Conservation (phyloP, 2,888 invertebrate genomes). For the Agrotis puta region DNA sequence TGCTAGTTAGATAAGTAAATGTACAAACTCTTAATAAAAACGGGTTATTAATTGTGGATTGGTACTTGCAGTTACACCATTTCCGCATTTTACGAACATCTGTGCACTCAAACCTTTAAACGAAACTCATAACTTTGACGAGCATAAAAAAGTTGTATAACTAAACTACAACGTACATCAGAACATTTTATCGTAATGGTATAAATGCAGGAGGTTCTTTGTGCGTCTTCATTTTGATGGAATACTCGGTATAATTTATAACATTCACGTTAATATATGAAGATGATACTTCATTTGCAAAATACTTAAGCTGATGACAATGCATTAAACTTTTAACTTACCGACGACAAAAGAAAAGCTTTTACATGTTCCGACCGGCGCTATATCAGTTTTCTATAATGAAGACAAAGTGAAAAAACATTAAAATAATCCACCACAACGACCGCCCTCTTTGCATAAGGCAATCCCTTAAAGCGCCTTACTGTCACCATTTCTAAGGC, state of each 20-base stretch:
- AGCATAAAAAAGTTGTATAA: conserved; percentile 17
- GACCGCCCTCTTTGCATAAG: no score
- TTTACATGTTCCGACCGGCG: no score
- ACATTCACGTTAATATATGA: neutral
- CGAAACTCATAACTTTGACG: conserved; percentile 8
- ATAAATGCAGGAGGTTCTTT: conserved; percentile 19
- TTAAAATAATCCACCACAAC: no score
- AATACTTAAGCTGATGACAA: neutral
- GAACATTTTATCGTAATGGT: conserved; percentile 32
- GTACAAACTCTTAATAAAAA: neutral
- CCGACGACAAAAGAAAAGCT: neutral
- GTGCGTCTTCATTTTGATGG: conserved; percentile 18
- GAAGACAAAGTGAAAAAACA: no score
- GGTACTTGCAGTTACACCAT: neutral
- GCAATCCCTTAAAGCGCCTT: neutral
- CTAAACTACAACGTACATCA: conserved; percentile 1
- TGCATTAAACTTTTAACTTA: neutral
- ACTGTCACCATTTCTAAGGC: neutral
- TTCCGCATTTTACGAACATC: conserved; percentile 1
- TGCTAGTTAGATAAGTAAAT: no score
- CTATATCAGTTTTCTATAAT: no score
- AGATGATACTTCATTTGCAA: conserved; percentile 7
- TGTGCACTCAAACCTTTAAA: neutral
- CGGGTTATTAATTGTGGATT: no score
- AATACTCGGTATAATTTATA: neutral